Evolutionary conservation across 2,797 vertebrate genomes (phyloP).

Genomic region (Sphaeramia orbicularis): DNA sequence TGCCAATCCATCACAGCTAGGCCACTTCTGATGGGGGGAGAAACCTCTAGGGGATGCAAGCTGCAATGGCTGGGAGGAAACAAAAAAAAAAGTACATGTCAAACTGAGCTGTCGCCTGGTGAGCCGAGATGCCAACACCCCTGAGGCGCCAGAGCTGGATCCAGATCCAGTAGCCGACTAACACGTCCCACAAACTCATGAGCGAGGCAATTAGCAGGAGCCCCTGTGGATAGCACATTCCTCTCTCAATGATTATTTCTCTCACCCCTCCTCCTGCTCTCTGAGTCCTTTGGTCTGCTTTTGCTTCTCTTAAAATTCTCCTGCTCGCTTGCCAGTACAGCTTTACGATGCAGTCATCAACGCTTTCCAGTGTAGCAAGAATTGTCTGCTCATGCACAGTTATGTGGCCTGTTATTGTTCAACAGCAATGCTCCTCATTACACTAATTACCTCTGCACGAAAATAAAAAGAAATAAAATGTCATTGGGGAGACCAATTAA

Average conservation of each 20-base stretch:
- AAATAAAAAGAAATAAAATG: slow-evolving; percentile 56
- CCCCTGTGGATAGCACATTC: slow-evolving; percentile 79
- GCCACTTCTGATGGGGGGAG: slow-evolving; percentile 71
- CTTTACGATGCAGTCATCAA: slow-evolving; percentile 47
- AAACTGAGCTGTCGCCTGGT: slow-evolving; percentile 82
- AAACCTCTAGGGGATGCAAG: slow-evolving; percentile 71
- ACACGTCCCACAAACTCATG: slow-evolving; percentile 78
- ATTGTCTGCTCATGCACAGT: slow-evolving; percentile 20
- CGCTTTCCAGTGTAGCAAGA: slow-evolving; percentile 26
- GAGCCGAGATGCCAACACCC: slow-evolving; percentile 80
- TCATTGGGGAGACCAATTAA: slow-evolving; percentile 59
- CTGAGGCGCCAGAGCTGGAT: slow-evolving; percentile 76
- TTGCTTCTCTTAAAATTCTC: slow-evolving; percentile 39
- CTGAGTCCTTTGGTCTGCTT: slow-evolving; percentile 30
- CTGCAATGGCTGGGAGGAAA: slow-evolving; percentile 62
- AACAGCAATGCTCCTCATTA: slow-evolving; percentile 59
- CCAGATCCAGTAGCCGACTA: slow-evolving; percentile 79
- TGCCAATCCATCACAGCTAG: slow-evolving; percentile 85
- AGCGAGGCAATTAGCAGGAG: slow-evolving; percentile 85
- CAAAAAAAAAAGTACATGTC: slow-evolving; percentile 62
- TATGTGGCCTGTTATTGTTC: slow-evolving; percentile 41
- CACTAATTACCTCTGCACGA: slow-evolving; percentile 62
- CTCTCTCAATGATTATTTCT: slow-evolving; percentile 71
- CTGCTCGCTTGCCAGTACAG: slow-evolving; percentile 43
- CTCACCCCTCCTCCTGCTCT: slow-evolving; percentile 5